Conservation (phyloP, 2,888 invertebrate species). For the Pherbina coryleti region DNA sequence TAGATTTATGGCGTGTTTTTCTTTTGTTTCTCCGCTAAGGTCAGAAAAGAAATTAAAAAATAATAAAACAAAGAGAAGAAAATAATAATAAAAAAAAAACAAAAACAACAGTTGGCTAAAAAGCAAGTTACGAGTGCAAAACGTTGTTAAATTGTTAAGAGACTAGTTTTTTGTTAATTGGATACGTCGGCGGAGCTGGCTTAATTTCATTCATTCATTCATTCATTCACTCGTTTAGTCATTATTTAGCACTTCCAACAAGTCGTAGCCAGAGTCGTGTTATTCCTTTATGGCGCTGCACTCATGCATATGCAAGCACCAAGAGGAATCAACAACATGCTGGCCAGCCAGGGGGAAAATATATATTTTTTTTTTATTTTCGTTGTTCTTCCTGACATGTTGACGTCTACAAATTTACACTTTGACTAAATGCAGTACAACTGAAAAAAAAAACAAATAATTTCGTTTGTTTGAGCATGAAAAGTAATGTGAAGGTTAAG, state of each 20-base stretch:
- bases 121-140: conserved; percentile 14
- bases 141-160: conserved; percentile 13
- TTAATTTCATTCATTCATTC: conserved; percentile 12
- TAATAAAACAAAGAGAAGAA: background rate
- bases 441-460: background rate
- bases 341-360: background rate
- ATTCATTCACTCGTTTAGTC: conserved; percentile 14
- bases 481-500: conserved; percentile 22
- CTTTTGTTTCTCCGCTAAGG: background rate
- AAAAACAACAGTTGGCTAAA: background rate
- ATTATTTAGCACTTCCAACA: conserved; percentile 6
- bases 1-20: too few relatives aligned
- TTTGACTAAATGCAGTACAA: conserved; percentile 2
- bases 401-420: conserved; percentile 8
- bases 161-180: conserved; percentile 22
- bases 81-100: background rate
- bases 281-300: background rate
- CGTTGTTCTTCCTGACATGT: conserved; percentile 8
- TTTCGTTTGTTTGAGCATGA: background rate
- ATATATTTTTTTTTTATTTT: background rate
- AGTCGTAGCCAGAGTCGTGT: background rate
- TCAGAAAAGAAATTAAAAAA: background rate
- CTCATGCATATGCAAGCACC: background rate
- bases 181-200: conserved; percentile 19
- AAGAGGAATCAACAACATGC: background rate